Evolutionary conservation across 2,113 vertebrate genomes (phyloP).

Genomic region (Numida meleagris): DNA sequence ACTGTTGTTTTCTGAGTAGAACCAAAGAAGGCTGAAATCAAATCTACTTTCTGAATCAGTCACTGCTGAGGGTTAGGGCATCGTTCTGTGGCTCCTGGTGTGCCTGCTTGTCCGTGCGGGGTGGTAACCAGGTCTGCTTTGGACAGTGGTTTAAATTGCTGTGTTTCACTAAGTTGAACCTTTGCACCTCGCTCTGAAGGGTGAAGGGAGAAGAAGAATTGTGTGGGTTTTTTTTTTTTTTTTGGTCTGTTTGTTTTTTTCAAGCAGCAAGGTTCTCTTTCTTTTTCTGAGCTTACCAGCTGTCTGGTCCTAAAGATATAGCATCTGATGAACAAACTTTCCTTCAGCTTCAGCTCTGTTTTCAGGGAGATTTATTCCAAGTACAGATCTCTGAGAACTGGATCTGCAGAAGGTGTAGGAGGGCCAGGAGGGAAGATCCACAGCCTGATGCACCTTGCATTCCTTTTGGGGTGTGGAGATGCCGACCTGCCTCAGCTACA

Average conservation of each 20-base stretch:
- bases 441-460: background rate
- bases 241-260: background rate
- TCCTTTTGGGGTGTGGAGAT: background rate
- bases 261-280: too few species aligned
- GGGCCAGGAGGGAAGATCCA: background rate
- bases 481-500: background rate
- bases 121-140: background rate
- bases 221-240: background rate
- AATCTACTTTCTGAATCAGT: background rate
- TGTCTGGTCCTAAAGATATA: background rate
- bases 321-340: background rate
- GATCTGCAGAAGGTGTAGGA: background rate
- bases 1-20: background rate
- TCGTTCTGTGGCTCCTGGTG: background rate
- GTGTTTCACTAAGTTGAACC: background rate
- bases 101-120: background rate
- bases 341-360: background rate
- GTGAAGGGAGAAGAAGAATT: background rate
- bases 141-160: background rate
- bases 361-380: background rate
- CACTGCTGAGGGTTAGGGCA: background rate
- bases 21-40: background rate
- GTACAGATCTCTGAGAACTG: background rate
- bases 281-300: background rate
- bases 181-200: background rate